phyloP scores from a whole-genome alignment of 1,140 invertebrate species.

The Dysdera silvatica region DNA sequence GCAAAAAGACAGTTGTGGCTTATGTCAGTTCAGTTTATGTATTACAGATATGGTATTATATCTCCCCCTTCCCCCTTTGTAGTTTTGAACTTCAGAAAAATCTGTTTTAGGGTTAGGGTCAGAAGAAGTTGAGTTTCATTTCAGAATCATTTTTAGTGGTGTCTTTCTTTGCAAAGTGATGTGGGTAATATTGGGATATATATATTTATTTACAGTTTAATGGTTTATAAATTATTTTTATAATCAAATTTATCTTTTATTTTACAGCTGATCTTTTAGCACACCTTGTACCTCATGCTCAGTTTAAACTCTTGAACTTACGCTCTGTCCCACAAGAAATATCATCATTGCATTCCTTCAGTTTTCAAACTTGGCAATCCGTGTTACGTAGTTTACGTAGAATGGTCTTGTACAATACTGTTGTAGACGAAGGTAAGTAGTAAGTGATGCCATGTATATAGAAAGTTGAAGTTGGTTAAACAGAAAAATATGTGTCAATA shows the following conservation, averaged over 20 bases:
- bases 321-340: conserved; percentile 24
- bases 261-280: conserved; percentile 27
- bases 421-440: conserved; percentile 23
- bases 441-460: too few species aligned
- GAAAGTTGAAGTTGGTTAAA: too few species aligned
- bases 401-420: conserved; percentile 24
- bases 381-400: conserved; percentile 15
- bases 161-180: background rate
- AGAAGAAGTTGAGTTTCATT: too few species aligned
- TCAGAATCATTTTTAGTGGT: too few species aligned
- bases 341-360: conserved; percentile 17
- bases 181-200: background rate
- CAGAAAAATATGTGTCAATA: too few species aligned
- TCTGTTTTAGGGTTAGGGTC: too few species aligned
- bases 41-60: too few species aligned
- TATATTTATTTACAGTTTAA: background rate
- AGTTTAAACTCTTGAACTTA: conserved; percentile 21
- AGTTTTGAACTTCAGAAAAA: too few species aligned
- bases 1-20: too few species aligned
- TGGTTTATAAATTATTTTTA: background rate
- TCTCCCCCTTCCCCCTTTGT: too few species aligned
- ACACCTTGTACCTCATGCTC: conserved; percentile 24
- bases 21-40: too few species aligned
- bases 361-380: conserved; percentile 17
- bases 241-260: conserved; percentile 6